A percentile compares a stretch with the other conserved stretches of the same genome.
Evolutionary conservation across 35 echinoderm and acorn worm species (phyloP).

Genomic region (Ophiothrix spiculata): DNA sequence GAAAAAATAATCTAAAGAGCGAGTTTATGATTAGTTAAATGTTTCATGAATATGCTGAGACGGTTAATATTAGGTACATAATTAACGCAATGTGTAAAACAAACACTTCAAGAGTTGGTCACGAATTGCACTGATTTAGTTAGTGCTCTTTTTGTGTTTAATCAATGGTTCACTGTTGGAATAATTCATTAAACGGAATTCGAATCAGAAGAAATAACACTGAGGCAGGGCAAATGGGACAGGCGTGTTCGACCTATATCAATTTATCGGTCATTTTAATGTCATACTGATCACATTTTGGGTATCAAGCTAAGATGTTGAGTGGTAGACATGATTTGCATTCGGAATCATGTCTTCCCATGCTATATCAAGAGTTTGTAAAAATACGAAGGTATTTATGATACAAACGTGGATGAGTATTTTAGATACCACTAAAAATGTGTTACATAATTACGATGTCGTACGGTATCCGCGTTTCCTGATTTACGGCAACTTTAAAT

Average conservation of each 20-base stretch:
- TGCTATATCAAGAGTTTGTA: not conserved
- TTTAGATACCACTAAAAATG: not conserved
- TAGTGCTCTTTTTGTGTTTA: not conserved
- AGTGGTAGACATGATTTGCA: not conserved
- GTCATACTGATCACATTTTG: not conserved
- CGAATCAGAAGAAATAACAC: not conserved
- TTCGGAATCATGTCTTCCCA: not conserved
- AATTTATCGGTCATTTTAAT: not conserved
- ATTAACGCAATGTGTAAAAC: too few species aligned
- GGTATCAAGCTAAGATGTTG: not conserved
- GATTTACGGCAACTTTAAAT: too few species aligned
- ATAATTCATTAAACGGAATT: not conserved
- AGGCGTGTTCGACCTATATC: not conserved
- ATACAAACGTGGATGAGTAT: not conserved
- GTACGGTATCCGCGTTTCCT: too few species aligned
- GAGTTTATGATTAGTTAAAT: too few species aligned
- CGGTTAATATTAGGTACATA: too few species aligned
- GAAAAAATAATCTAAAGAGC: too few species aligned
- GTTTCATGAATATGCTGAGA: too few species aligned
- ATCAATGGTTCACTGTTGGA: constrained; percentile 2
- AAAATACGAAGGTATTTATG: too few species aligned
- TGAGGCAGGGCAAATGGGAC: too few species aligned
- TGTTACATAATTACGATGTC: not conserved
- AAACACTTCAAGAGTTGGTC: not conserved
- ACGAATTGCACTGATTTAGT: not conserved